phyloP scores from a whole-genome alignment of 1,140 invertebrate genomes.

The Bathynomus jamesi region DNA sequence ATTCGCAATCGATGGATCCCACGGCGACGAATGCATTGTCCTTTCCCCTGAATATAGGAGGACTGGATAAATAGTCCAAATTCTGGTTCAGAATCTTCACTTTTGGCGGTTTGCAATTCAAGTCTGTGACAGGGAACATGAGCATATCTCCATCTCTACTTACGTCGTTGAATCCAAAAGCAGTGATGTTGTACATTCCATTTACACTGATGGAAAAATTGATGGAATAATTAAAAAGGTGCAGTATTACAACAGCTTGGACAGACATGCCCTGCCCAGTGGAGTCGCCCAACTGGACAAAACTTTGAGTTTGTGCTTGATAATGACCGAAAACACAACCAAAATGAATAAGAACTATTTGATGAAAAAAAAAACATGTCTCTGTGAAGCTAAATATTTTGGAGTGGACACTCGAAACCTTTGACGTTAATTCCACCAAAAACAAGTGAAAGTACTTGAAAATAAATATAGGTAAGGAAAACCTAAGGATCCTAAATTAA shows the following conservation, averaged over 20 bases:
- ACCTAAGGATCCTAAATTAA: too few relatives aligned
- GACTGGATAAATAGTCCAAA: constrained; percentile 29
- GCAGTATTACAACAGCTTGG: neutral
- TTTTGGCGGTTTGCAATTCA: constrained; percentile 38
- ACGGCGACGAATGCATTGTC: constrained; percentile 10
- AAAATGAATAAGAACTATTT: too few relatives aligned
- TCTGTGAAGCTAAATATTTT: too few relatives aligned
- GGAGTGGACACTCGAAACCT: too few relatives aligned
- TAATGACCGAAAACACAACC: too few relatives aligned
- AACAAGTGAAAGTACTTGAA: too few relatives aligned
- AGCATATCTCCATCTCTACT: constrained; percentile 33
- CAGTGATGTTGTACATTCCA: constrained; percentile 33
- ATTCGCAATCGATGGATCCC: constrained; percentile 19
- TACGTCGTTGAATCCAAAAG: constrained; percentile 32
- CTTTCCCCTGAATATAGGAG: constrained; percentile 2
- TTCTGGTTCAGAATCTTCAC: constrained; percentile 33
- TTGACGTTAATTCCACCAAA: too few relatives aligned
- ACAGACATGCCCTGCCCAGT: too few relatives aligned
- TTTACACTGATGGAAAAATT: too few relatives aligned
- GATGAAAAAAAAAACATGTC: neutral
- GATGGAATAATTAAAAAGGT: neutral
- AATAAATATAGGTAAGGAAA: too few relatives aligned
- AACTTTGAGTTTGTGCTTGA: too few relatives aligned
- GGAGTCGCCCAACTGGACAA: too few relatives aligned
- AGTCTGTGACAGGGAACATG: constrained; percentile 38